phyloP scores from a whole-genome alignment of 1,140 invertebrate genomes.

The Galleria mellonella region DNA sequence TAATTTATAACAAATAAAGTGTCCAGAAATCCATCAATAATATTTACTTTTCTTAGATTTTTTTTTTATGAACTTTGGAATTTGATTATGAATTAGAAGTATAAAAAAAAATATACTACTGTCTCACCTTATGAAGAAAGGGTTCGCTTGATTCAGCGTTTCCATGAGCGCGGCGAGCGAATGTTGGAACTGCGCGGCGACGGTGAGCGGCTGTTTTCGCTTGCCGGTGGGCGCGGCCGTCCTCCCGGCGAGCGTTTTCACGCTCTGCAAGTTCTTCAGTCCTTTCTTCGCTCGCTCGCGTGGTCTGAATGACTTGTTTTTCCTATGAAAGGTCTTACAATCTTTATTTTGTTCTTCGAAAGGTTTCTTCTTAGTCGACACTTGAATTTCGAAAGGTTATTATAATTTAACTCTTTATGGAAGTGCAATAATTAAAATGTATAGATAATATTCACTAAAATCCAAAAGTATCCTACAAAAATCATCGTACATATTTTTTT shows the following conservation, averaged over 20 bases:
- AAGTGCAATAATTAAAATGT: background rate
- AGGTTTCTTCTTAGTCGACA: background rate
- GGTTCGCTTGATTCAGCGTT: slow-evolving; percentile 95
- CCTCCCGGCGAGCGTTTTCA: slow-evolving; percentile 89
- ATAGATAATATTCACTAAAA: background rate
- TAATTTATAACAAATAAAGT: no score
- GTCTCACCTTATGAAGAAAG: slow-evolving; percentile 95
- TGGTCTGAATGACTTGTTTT: slow-evolving; percentile 91
- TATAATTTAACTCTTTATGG: background rate
- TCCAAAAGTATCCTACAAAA: no score
- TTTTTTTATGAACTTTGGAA: no score
- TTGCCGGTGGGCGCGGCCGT: slow-evolving; percentile 80
- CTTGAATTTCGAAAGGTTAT: background rate
- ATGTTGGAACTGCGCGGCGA: slow-evolving; percentile 95
- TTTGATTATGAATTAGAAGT: no score
- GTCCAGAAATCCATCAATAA: no score
- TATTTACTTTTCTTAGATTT: no score
- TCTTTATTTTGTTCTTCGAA: background rate
- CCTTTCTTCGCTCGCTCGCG: slow-evolving; percentile 86
- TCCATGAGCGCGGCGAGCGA: slow-evolving; percentile 94
- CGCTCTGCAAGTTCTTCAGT: slow-evolving; percentile 91
- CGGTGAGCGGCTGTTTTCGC: slow-evolving; percentile 91
- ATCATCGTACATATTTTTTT: no score
- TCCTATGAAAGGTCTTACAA: slow-evolving; percentile 75
- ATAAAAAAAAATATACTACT: no score